phyloP scores from a whole-genome alignment of 2,113 vertebrate genomes.

The Danio rerio region DNA sequence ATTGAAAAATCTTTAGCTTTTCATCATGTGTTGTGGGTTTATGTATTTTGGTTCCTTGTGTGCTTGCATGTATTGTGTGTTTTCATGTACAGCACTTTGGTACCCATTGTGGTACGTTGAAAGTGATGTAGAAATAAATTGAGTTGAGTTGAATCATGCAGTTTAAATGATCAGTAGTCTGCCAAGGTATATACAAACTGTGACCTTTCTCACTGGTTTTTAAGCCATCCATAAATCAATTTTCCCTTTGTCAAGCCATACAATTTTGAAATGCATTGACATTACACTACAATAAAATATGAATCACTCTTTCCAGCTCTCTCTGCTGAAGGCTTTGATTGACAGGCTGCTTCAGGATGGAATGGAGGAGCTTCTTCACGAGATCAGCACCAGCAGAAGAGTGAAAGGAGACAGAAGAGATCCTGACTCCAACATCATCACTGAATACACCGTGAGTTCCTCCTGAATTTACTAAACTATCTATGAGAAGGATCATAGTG shows the following conservation, averaged over 20 bases:
- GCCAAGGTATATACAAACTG: neutral
- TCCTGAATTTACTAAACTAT: neutral
- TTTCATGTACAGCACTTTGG: no score
- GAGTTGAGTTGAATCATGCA: neutral
- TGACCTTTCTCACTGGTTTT: neutral
- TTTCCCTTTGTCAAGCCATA: no score
- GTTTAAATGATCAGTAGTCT: no score
- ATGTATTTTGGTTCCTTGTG: no score
- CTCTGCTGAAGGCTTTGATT: slow-evolving; percentile 83
- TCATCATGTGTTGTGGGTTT: no score
- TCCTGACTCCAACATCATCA: slow-evolving; percentile 67
- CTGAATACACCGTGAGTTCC: slow-evolving; percentile 66
- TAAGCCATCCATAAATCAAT: neutral
- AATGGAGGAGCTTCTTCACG: slow-evolving; percentile 75
- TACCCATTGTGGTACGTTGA: no score
- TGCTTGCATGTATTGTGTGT: no score
- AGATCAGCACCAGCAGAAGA: slow-evolving; percentile 64
- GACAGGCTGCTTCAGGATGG: slow-evolving; percentile 78
- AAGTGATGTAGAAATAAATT: no score
- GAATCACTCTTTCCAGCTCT: slow-evolving; percentile 71
- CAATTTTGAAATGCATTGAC: neutral
- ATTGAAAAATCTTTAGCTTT: no score
- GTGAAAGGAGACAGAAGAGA: slow-evolving; percentile 63
- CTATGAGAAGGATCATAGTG: no score
- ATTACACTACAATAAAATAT: slow-evolving; percentile 48